Evolutionary conservation across 37 sponge, comb jelly and placozoan genomes (phyloP).

Genomic region (Axinella damicornis): DNA sequence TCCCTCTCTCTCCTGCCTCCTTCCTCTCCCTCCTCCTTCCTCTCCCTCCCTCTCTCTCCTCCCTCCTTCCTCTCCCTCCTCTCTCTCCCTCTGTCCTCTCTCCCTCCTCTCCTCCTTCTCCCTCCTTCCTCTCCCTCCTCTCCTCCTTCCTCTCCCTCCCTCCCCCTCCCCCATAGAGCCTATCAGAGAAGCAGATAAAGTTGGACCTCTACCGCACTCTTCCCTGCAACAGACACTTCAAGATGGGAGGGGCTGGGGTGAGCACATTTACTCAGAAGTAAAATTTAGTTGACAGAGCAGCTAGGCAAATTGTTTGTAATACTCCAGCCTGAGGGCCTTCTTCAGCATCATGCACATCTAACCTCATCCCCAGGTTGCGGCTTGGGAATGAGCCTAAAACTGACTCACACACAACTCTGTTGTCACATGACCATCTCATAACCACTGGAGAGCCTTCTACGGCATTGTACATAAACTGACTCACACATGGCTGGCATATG

Average conservation of each 20-base stretch:
- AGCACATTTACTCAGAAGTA: not conserved
- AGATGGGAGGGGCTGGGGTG: constrained; percentile 49
- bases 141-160: not conserved
- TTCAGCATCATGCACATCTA: too few species aligned
- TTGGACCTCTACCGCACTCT: constrained; percentile 69
- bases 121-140: not conserved
- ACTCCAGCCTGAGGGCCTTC: too few species aligned
- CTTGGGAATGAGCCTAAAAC: too few species aligned
- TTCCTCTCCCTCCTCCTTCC: not conserved
- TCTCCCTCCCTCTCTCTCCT: too few species aligned
- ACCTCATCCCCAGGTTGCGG: too few species aligned
- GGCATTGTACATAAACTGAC: too few species aligned
- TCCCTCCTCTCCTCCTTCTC: not conserved
- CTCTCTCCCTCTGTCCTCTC: not conserved
- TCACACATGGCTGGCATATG: too few species aligned
- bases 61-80: not conserved
- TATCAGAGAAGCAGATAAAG: constrained; percentile 48
- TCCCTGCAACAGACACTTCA: constrained; percentile 69
- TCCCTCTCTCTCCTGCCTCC: not conserved
- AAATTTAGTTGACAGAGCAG: too few species aligned
- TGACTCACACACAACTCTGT: too few species aligned
- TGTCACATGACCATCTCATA: too few species aligned
- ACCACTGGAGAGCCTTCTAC: too few species aligned
- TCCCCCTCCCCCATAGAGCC: not conserved
- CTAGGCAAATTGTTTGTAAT: too few species aligned